Evolutionary conservation across 2,113 vertebrate species (phyloP), one percentile per base, ranked within the genome.

Genomic region (Anarhynchus alexandrinus): DNA sequence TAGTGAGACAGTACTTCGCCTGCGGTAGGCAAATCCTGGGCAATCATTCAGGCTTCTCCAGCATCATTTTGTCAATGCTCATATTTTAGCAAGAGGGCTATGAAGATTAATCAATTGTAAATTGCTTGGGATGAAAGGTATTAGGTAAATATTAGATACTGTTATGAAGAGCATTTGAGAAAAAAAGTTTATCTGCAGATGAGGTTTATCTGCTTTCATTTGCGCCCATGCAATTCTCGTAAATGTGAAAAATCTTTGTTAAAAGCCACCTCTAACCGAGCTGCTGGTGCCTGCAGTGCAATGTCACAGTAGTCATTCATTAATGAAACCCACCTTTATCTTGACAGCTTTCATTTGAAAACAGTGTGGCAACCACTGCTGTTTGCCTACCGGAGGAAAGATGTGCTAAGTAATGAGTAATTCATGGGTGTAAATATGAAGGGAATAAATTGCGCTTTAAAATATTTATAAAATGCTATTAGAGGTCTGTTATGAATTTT

Each of bases 391-490:
- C 96, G 89, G 76, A 90, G 34, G 82, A 65, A 92, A 67, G 89
- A 94, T 57, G 71, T 43, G 49, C 79, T 78, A 87, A 78, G 43
- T 54, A 64, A 94, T 82, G 85, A 94, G 80, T 80, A 91, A 94
- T 88, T 93, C 74, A 90, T 70, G 42, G 89, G 42, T 61, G 78
- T 88, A 83, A 74, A 93, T 82, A 84, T 34, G 84, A 96, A 94
- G 34, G 49, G 92, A 97, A 96, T 95, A 95, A 91, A 98, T 83
- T 85, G 76, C 52, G 29, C 74, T 84, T 89, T 97, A 92, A 98
- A 98, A 98, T 94, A 97, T 97, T 97, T 88, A 97, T 96, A 90
- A 97, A 97, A 92, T 69, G 34, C 76, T 95, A 70, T 43, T 70
- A 49, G 43, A 34, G 69, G 73, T 82, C 64, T 88, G 73, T 86